Base-by-base conservation (phyloP, 2,888 invertebrate genomes). In the Eretmocerus hayati region DNA sequence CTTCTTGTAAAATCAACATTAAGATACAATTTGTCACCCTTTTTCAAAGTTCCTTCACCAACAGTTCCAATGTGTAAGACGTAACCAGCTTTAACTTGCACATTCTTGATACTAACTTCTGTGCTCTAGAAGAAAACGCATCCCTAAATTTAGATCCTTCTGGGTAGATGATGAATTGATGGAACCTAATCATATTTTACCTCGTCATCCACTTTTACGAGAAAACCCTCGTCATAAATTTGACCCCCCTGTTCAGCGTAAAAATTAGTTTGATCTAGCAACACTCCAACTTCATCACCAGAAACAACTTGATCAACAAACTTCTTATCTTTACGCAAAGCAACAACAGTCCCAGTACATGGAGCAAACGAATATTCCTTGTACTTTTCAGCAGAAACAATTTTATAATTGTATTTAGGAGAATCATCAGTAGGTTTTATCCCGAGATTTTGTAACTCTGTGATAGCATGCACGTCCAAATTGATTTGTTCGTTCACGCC, bases 171-270 rank as follows among this genome's bases (percentile, higher is more conserved):
- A 6, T 26, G 26, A 26, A 26, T 26, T 37, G 11, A 20, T 11
- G 9, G 21, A 37, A 37, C 30, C 8, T 18, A n/a, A n/a, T n/a
- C n/a, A n/a, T n/a, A n/a, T n/a, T n/a, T n/a, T 59, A 77, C 79
- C 67, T 92, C 91, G 69, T 92, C 90, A 48, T 78, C 80, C 5
- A 77, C 69, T 75, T 91, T 92, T 0, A 85, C 84, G 70, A 95
- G 78, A 59, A 86, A 92, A 19, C 99, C 99, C 65, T 90, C 90
- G 70, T 99, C 99, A 70, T 83, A 95, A 62, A 93, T 95, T 75
- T 99, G 99, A 13, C 99, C 99, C 54, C 99, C 99, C 74, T 96
- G 93, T 73, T 99, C 99, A 1, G 99, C 96, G 73, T 99, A 99
- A 73, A 99, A 99, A 71, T 81, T 87, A 0, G 97, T 99, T 62